These are phyloP conservation scores for Leucophenga maculata DNA, from an alignment of 2,888 invertebrate species.

Conservation along the genomic window DNA sequence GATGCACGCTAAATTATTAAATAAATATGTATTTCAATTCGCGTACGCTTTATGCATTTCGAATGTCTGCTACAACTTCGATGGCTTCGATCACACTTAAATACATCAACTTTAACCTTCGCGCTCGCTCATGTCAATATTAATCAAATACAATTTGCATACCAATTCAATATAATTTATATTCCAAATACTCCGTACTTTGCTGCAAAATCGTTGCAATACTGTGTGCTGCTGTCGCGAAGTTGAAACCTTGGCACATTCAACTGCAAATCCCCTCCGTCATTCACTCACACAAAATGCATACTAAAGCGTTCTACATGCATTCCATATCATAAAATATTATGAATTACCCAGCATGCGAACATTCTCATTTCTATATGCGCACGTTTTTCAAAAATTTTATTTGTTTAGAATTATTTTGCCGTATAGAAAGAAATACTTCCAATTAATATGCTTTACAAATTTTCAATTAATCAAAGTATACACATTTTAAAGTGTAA, in stretches of 20 bases:
- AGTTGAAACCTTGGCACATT: background rate
- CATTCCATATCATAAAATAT: too few species aligned
- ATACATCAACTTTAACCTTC: constrained; percentile 13
- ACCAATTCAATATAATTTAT: background rate
- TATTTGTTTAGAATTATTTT: too few species aligned
- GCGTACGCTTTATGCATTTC: background rate
- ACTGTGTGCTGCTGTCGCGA: too few species aligned
- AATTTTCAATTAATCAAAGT: too few species aligned
- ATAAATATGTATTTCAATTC: constrained; percentile 8
- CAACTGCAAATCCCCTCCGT: background rate
- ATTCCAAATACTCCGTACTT: background rate
- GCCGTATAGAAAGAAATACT: too few species aligned
- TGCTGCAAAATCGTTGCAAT: too few species aligned
- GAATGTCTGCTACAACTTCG: background rate
- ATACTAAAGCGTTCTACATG: too few species aligned
- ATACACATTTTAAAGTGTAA: too few species aligned
- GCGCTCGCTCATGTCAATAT: background rate
- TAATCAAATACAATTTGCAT: constrained; percentile 1
- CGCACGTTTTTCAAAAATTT: too few species aligned
- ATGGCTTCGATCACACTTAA: background rate
- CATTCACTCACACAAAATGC: background rate
- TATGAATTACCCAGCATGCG: too few species aligned
- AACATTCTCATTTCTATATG: too few species aligned
- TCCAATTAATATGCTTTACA: too few species aligned
- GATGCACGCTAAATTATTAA: constrained; percentile 7